Percentiles rank a stretch among this genome's conserved stretches.
Conservation (phyloP, 2,888 invertebrate species). For the Sesia apiformis region DNA sequence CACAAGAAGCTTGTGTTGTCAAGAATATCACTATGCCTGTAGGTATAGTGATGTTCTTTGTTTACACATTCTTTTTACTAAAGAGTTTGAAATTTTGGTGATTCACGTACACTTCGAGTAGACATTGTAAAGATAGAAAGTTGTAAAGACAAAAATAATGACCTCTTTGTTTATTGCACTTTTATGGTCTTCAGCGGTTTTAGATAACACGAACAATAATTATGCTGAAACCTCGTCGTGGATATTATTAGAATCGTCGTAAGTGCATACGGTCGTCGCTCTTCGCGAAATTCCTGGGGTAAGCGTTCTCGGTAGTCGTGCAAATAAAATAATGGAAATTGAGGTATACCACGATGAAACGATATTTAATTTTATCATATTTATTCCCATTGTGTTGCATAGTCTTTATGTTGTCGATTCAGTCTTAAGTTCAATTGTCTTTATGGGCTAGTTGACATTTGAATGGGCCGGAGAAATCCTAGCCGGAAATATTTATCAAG, state of each 20-base stretch:
- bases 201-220: too few species aligned
- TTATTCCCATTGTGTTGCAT: not conserved
- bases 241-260: constrained; percentile 48
- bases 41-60: too few species aligned
- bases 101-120: too few species aligned
- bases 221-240: constrained; percentile 7
- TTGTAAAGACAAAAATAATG: too few species aligned
- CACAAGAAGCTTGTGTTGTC: too few species aligned
- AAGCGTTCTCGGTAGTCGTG: not conserved
- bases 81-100: too few species aligned
- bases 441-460: constrained; percentile 17
- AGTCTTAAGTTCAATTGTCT: constrained; percentile 17
- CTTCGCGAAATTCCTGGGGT: constrained; percentile 28
- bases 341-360: not conserved
- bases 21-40: too few species aligned
- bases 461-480: constrained; percentile 17
- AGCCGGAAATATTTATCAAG: constrained; percentile 16
- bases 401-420: not conserved
- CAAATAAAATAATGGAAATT: not conserved
- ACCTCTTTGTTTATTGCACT: too few species aligned
- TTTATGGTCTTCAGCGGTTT: too few species aligned
- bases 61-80: too few species aligned
- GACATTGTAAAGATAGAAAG: too few species aligned
- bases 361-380: not conserved
- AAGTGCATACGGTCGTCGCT: constrained; percentile 43